phyloP scores from a whole-genome alignment of 2,797 vertebrate species.

The Tokudaia muenninki region DNA sequence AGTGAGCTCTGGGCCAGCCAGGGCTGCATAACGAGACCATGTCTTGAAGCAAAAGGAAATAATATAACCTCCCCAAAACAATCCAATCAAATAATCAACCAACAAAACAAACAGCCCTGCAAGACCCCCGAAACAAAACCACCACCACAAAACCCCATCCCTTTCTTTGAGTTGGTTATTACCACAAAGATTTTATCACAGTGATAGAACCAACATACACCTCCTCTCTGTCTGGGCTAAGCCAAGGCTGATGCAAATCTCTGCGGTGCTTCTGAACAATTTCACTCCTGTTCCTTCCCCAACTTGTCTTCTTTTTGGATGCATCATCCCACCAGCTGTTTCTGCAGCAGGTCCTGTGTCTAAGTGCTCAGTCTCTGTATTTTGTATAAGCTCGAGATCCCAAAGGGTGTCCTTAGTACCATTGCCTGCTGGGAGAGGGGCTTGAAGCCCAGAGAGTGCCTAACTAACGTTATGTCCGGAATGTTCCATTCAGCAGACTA shows the following conservation, averaged over 20 bases:
- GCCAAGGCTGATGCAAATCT: background rate
- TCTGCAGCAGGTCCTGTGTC: background rate
- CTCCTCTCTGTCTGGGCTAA: background rate
- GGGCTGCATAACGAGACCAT: background rate
- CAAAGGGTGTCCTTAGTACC: background rate
- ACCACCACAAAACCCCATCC: background rate
- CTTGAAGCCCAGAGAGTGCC: background rate
- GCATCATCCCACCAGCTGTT: background rate
- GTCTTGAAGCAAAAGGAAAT: background rate
- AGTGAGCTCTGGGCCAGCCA: background rate
- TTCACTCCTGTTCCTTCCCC: background rate
- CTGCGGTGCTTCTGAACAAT: background rate
- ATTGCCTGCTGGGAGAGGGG: background rate
- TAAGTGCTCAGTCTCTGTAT: background rate
- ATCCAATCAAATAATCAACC: background rate
- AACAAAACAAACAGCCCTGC: background rate
- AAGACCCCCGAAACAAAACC: background rate
- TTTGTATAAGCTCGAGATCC: background rate
- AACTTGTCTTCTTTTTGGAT: background rate
- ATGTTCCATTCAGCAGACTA: conserved; percentile 11
- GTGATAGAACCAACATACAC: background rate
- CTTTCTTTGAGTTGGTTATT: background rate
- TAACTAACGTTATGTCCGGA: conserved; percentile 16
- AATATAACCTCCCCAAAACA: background rate
- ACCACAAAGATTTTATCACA: background rate